Evolutionary conservation across 1,140 invertebrate genomes (phyloP), one percentile per base, ranked within the genome.

Genomic region (Thaumetopoea pityocampa): DNA sequence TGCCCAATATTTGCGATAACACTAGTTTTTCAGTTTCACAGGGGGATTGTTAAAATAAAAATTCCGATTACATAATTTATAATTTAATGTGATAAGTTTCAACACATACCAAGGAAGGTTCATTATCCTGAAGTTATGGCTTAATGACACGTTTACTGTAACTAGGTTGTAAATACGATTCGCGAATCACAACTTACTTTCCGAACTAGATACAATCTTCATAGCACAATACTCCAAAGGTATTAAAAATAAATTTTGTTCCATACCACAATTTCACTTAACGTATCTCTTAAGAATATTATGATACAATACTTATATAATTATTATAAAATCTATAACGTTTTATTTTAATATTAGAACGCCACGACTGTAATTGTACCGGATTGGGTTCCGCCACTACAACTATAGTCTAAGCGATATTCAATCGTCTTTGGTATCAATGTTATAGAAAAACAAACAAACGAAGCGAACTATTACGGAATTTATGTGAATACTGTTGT

Each of bases 391-490:
- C 8, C 6, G 16, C 53, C 54, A 63, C 67, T 62, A 65, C 57
- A 62, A 67, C 54, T 63, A 52, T 68, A 71, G 60, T 44, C 57
- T 64, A 65, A 70, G 64, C 69, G 73, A 79, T 77, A 74, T 79
- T 84, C 74, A 71, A 79, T 70, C 59, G 67, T 84, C 79, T 84
- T 84, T 84, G 79, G 79, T 84, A 84, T 84, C 57, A 77, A 74
- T 78, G 64, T 73, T 69, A 70, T 49, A 71, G 61, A 74, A 73
- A 74, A 68, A 57, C 72, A 76, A 67, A 50, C 42, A 70, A 64
- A 49, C 46, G 52, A 59, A 50, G 34, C 43, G 49, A 68, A 67
- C 61, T 37, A 43, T 22, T 27, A 32, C 32, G 37, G 23, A 24
- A 19, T 48, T 29, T 30, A 37, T 16, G 22, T 67, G 53, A 82